Evolutionary conservation across 1,140 invertebrate genomes (phyloP).

Genomic region (Rhagoletis pomonella): DNA sequence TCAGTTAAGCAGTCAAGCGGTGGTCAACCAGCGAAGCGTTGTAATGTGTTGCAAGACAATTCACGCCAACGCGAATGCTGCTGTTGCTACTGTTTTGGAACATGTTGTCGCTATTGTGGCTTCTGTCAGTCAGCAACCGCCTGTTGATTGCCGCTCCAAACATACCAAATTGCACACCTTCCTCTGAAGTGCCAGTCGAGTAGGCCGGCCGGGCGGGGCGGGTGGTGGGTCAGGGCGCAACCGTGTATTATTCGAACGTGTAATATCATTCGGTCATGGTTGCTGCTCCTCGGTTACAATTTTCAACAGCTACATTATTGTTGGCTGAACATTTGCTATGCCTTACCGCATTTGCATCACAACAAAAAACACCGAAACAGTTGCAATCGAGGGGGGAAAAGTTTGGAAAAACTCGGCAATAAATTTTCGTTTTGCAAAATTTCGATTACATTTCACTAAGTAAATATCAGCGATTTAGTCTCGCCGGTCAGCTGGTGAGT

Average conservation of each 20-base stretch:
- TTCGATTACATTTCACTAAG: neutral
- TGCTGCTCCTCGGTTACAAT: neutral
- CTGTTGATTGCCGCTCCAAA: neutral
- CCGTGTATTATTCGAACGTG: neutral
- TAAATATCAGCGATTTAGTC: neutral
- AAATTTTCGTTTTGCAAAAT: constrained; percentile 14
- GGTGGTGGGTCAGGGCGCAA: neutral
- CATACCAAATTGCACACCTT: constrained; percentile 22
- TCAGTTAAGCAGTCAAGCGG: constrained; percentile 27
- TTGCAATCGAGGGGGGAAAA: neutral
- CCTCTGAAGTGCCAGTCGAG: neutral
- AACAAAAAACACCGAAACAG: neutral
- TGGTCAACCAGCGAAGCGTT: constrained; percentile 19
- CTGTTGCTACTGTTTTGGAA: neutral
- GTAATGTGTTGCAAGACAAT: constrained; percentile 20
- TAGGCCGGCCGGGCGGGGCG: neutral
- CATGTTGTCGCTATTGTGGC: neutral
- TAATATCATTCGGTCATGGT: constrained; percentile 13
- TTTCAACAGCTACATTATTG: constrained; percentile 5
- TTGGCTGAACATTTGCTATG: neutral
- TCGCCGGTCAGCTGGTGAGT: neutral
- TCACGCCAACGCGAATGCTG: neutral
- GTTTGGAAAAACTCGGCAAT: neutral
- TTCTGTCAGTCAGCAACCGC: neutral
- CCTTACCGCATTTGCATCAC: neutral